Base-by-base conservation (phyloP, 1,140 invertebrate genomes). In the Drosophila parvula region DNA sequence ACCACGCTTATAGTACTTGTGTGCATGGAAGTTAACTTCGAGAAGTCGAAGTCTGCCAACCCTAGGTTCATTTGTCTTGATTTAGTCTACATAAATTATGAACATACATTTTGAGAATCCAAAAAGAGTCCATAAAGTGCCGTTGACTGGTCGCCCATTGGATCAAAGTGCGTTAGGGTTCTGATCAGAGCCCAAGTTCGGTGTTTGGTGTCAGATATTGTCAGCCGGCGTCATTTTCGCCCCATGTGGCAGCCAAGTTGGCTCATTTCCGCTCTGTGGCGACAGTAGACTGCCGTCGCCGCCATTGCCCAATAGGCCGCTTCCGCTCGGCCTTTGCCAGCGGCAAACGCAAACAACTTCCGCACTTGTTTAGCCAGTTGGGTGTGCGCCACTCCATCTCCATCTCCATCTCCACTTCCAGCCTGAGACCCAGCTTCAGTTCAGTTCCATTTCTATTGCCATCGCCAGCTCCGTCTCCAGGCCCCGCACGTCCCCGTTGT, bases 171-270 rank as follows among this genome's bases (percentile, higher is more conserved):
- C 68, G 62, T 74, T 56, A 60, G 57, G 68, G 58, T 53, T 61
- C 43, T 11, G 34, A 62, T 53, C 36, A 28, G 12, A 16, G 48
- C 32, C 60, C n/a, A 9, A 27, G 32, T 36, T 43, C 55, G 22
- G n/a, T 11, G 10, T 30, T 51, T 5, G 27, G 16, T 71, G 70
- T 74, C 47, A 55, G 59, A 43, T 58, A 60, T 68, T 79, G 58
- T 38, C 65, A 73, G 71, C 58, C 78, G 63, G 53, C 62, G 59
- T 75, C 60, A 56, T 75, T 38, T 78, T 50, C 78, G 82, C 61
- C 81, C 77, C 82, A 76, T 88, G 51, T 88, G 82, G 82, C 79
- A 86, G 79, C 83, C 79, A 88, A 86, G 75, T 86, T 88, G 79
- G 62, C 83, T 86, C 82, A 86, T 86, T 86, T 86, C 82, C 83